A percentile compares a stretch with the other conserved stretches of the same genome.
Conservation (phyloP, 2,888 invertebrate species). For the Dugesia japonica region DNA sequence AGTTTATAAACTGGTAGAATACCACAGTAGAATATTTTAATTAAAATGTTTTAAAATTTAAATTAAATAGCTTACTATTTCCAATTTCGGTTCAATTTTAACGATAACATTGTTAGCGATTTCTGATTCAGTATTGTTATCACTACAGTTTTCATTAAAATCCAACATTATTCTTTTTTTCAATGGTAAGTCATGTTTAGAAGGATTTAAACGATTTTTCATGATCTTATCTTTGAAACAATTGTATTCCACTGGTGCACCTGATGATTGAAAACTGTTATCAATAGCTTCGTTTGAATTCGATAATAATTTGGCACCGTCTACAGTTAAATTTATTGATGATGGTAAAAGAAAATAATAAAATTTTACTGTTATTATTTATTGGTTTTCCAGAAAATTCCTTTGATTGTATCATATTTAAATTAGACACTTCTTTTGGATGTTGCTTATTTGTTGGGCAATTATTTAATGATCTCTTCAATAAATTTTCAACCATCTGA, state of each 20-base stretch:
- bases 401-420: background rate
- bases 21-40: too few species aligned
- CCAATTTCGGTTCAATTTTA: background rate
- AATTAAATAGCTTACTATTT: background rate
- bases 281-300: background rate
- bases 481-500: background rate
- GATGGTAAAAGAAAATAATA: background rate
- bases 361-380: background rate
- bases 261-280: background rate
- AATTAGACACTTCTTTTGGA: background rate
- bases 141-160: constrained; percentile 9
- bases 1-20: too few species aligned
- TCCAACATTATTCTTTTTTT: constrained; percentile 6
- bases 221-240: background rate
- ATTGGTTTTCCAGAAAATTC: background rate
- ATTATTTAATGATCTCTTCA: background rate
- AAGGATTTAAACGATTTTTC: background rate
- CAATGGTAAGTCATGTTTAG: background rate
- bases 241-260: background rate
- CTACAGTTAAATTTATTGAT: background rate
- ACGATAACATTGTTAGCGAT: background rate
- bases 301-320: background rate
- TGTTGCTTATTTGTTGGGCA: background rate
- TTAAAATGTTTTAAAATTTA: background rate
- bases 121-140: background rate